Evolutionary conservation across 1,140 invertebrate species (phyloP).

Genomic region (Olivierus martensii): DNA sequence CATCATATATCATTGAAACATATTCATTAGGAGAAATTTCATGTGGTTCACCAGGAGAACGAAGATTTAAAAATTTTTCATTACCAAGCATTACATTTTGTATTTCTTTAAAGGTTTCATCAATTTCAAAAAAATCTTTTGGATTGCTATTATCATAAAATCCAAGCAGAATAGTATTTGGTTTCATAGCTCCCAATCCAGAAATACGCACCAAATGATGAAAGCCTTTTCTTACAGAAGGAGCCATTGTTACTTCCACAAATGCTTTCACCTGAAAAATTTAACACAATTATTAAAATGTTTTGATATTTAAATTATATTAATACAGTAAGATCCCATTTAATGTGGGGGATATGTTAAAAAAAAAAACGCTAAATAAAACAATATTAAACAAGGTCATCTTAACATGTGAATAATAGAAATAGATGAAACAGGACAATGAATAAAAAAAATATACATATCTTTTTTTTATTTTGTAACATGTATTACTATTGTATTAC

Average conservation of each 20-base stretch:
- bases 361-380: too few relatives aligned
- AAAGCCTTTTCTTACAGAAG: slow-evolving; percentile 69
- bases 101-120: slow-evolving; percentile 15
- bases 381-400: too few relatives aligned
- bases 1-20: slow-evolving; percentile 63
- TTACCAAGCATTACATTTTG: slow-evolving; percentile 17
- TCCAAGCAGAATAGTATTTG: slow-evolving; percentile 76
- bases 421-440: too few relatives aligned
- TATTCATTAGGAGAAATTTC: slow-evolving; percentile 47
- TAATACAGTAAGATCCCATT: too few relatives aligned
- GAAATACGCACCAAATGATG: slow-evolving; percentile 82
- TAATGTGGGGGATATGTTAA: too few relatives aligned
- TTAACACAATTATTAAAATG: too few relatives aligned
- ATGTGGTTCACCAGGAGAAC: slow-evolving; percentile 25
- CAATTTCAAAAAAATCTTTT: slow-evolving; percentile 51
- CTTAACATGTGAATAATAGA: too few relatives aligned
- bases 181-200: slow-evolving; percentile 97
- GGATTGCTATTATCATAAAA: slow-evolving; percentile 68
- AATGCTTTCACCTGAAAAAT: slow-evolving; percentile 75
- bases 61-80: slow-evolving; percentile 20
- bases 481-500: too few relatives aligned
- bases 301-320: too few relatives aligned
- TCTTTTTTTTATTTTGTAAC: too few relatives aligned
- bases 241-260: slow-evolving; percentile 81
- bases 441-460: too few relatives aligned